phyloP scores from a whole-genome alignment of 2,113 vertebrate genomes.

The Oryzias javanicus region DNA sequence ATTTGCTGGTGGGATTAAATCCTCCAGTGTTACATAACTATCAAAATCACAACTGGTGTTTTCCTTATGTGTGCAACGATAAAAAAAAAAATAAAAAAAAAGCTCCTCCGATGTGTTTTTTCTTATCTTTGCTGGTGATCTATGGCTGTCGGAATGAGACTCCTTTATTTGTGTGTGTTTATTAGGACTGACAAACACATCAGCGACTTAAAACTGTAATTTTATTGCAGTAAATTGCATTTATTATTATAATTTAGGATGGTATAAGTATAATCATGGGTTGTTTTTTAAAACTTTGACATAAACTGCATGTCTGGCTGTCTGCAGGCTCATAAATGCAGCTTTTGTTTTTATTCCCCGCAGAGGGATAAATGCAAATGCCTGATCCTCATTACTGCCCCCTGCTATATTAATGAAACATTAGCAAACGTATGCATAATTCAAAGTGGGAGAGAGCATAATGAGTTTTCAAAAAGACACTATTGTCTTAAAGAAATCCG shows the following conservation, averaged over 20 bases:
- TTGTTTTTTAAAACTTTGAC: no score
- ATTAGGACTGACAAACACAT: no score
- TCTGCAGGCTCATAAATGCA: no score
- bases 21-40: not conserved
- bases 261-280: no score
- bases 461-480: conserved; percentile 23
- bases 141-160: not conserved
- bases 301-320: no score
- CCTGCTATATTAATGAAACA: conserved; percentile 8
- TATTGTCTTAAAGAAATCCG: not conserved
- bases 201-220: no score
- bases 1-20: not conserved
- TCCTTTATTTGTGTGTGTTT: not conserved
- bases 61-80: not conserved
- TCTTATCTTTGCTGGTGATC: not conserved
- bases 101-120: not conserved
- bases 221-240: no score
- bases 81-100: not conserved
- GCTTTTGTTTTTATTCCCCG: not conserved
- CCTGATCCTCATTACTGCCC: not conserved
- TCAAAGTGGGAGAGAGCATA: conserved; percentile 4
- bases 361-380: conserved; percentile 7
- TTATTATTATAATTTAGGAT: no score
- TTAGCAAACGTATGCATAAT: conserved; percentile 5
- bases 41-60: not conserved